Base-by-base conservation (phyloP, 2,113 vertebrate species). In the Petroica traversi region DNA sequence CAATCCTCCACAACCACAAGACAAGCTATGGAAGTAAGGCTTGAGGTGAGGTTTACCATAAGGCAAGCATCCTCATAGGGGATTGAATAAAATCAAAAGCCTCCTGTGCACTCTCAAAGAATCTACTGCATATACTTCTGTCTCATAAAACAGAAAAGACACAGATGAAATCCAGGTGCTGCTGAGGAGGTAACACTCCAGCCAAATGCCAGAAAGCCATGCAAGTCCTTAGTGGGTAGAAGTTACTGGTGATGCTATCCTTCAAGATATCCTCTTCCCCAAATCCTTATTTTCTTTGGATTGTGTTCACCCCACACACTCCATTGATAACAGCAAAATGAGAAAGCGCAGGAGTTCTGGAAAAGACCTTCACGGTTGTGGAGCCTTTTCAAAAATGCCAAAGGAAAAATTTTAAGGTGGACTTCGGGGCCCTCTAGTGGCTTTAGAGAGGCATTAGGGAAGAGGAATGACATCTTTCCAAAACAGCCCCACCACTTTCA, bases 351-450 rank as follows among this genome's bases (percentile, higher is more conserved):
- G 36, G 29, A 24, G 49, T 22, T 72, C 34, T 76, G 41, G 58
- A 66, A 89, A 88, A 41, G 8, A 7, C 3, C 0, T 46, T 46
- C 28, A 5, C 4, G 3, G 67, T 31, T 38, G 13, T 6, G 14
- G 8, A 23, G 6, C 1, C 14, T 67, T 95, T 75, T 40, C 26
- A 69, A 87, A 77, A 77, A 51, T 6, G 25, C 25, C 31, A 6
- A 38, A 28, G 8, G 7, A 38, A 9, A 45, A n/a, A 5, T 7
- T 23, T 92, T 97, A 38, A 43, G 24, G 13, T 61, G 96, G 95
- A 82, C 62, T 95, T 92, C 9, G 36, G 92, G 58, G 82, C 96
- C 97, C 97, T 97, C 97, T 97, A 95, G 96, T 94, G 97, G 95
- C 23, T 5, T 11, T 8, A 8, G 5, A 29, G 29, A 11, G 25